A percentile compares a stretch with the other conserved stretches of the same genome.
Conservation (phyloP, 2,113 vertebrate genomes). For the Aepyceros melampus region DNA sequence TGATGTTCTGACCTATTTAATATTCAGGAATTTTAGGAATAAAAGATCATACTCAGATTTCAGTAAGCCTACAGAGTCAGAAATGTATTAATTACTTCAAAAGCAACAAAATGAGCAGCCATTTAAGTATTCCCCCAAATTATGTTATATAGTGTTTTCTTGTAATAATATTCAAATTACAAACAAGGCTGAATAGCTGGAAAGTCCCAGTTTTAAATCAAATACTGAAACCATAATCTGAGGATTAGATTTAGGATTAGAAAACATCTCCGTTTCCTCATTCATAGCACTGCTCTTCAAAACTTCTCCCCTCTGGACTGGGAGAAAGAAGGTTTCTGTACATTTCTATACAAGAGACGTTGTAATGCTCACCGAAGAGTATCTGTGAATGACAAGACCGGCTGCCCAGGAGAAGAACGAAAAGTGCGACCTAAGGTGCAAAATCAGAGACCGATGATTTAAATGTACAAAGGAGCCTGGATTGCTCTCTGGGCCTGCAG, state of each 20-base stretch:
- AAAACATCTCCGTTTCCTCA: neutral
- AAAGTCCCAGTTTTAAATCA: slow-evolving; percentile 27
- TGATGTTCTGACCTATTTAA: neutral
- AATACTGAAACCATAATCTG: neutral
- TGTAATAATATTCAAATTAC: neutral
- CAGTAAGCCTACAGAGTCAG: neutral
- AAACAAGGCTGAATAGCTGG: neutral
- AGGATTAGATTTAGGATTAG: neutral
- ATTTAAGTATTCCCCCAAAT: neutral
- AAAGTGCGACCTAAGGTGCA: neutral
- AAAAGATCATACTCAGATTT: neutral
- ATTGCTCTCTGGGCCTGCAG: neutral
- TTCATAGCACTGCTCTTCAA: neutral
- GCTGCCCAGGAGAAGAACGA: neutral
- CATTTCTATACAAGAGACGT: neutral
- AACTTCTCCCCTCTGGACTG: neutral
- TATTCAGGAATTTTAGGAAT: slow-evolving; percentile 38
- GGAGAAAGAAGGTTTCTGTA: neutral
- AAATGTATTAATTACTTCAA: slow-evolving; percentile 10
- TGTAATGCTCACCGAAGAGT: neutral
- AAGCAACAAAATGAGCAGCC: neutral
- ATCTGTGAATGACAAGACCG: neutral
- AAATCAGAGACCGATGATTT: neutral
- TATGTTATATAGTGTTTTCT: neutral
- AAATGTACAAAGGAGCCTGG: neutral